Evolutionary conservation across 2,888 invertebrate genomes (phyloP).

Genomic region (Timema podura): DNA sequence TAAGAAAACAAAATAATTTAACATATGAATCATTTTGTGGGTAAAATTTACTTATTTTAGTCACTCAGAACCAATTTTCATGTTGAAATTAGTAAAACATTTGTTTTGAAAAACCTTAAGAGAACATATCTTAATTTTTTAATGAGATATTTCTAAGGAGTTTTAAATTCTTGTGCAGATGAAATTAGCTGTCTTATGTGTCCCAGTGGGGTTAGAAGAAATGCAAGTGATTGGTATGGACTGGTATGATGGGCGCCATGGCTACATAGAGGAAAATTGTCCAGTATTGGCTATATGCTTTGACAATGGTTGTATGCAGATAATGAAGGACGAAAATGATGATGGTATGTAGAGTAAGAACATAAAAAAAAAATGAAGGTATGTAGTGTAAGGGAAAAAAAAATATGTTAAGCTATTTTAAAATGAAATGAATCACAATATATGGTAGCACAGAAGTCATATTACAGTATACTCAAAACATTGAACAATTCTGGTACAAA

Average conservation of each 20-base stretch:
- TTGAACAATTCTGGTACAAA: too few species aligned
- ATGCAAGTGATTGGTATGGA: slow-evolving; percentile 70
- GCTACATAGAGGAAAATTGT: slow-evolving; percentile 60
- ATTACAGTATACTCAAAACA: not conserved
- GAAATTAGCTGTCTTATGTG: slow-evolving; percentile 65
- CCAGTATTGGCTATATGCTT: slow-evolving; percentile 85
- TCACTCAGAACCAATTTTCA: too few species aligned
- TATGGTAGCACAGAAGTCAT: not conserved
- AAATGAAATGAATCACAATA: not conserved
- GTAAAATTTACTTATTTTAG: too few species aligned
- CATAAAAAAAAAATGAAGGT: not conserved
- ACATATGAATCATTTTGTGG: too few species aligned
- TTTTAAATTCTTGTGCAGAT: slow-evolving; percentile 52
- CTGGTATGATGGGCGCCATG: slow-evolving; percentile 81
- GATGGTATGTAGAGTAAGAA: slow-evolving; percentile 55
- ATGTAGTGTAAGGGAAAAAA: not conserved
- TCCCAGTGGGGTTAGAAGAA: slow-evolving; percentile 49
- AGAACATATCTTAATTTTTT: too few species aligned
- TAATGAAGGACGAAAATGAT: slow-evolving; percentile 88
- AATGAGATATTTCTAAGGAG: too few species aligned
- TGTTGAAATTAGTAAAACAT: too few species aligned
- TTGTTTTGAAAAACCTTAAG: too few species aligned
- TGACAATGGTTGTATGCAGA: slow-evolving; percentile 77
- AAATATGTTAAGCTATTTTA: not conserved
- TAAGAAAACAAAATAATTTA: too few species aligned